These are phyloP conservation scores for Silurus aristotelis DNA, from an alignment of 2,797 vertebrate genomes.

Conservation along the genomic window DNA sequence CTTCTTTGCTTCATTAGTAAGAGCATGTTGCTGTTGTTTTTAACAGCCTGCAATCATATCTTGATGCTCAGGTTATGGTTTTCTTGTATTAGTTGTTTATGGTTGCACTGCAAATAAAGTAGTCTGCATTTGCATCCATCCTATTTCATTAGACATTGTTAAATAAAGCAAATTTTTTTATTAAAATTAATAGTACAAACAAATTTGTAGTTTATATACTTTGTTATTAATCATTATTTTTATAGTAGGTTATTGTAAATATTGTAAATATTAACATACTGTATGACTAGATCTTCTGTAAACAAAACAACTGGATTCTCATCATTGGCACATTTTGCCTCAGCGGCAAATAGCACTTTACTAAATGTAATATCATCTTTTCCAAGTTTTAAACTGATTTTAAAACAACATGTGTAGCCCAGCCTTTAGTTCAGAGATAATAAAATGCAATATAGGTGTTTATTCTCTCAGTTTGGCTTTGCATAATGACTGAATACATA, in stretches of 20 bases:
- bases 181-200: background rate
- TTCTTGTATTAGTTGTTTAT: too few relatives aligned
- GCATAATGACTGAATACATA: background rate
- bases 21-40: too few relatives aligned
- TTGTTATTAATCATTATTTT: background rate
- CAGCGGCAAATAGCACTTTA: background rate
- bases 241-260: background rate
- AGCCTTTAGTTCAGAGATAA: background rate
- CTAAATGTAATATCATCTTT: too few relatives aligned
- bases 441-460: background rate
- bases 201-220: background rate
- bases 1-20: too few relatives aligned
- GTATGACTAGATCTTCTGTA: background rate
- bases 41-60: too few relatives aligned
- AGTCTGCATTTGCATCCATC: too few relatives aligned
- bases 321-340: background rate
- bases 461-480: background rate
- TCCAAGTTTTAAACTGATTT: too few relatives aligned
- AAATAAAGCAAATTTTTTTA: background rate
- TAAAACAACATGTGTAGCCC: too few relatives aligned
- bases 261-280: background rate
- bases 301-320: background rate
- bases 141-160: too few relatives aligned
- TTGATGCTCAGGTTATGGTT: too few relatives aligned
- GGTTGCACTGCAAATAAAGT: too few relatives aligned